Percentiles rank a stretch among this genome's conserved stretches.
Evolutionary conservation across 2,888 invertebrate genomes (phyloP).

Genomic region (Perizoma affinitatum): DNA sequence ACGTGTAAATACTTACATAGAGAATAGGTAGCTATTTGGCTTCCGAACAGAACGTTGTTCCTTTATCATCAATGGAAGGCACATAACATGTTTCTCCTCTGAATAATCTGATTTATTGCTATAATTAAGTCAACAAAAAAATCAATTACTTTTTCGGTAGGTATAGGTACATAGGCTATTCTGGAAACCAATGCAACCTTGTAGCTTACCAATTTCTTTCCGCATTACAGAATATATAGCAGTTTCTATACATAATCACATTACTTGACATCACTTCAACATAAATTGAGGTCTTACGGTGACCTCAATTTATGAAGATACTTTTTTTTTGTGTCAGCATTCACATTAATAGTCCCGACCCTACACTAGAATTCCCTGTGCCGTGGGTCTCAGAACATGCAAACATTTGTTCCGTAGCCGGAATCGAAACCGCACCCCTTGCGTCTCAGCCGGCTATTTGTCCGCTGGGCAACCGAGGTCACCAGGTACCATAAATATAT

Average conservation of each 20-base stretch:
- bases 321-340: no score
- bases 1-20: no score
- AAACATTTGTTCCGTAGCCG: no score
- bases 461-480: no score
- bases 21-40: neutral
- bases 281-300: slow-evolving; percentile 14
- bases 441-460: no score
- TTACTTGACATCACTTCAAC: slow-evolving; percentile 9
- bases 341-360: no score
- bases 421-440: no score
- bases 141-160: neutral
- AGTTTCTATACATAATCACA: slow-evolving; percentile 1
- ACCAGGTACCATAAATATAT: no score
- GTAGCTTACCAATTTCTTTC: slow-evolving; percentile 4
- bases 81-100: no score
- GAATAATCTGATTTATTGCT: neutral
- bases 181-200: slow-evolving; percentile 6
- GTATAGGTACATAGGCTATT: neutral
- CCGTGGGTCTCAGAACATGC: no score
- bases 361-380: no score
- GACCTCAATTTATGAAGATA: no score
- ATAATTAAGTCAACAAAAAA: slow-evolving; percentile 2
- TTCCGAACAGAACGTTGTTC: slow-evolving; percentile 9
- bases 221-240: slow-evolving; percentile 6
- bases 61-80: neutral